These are phyloP conservation scores for Teleopsis dalmanni DNA, from an alignment of 1,140 invertebrate genomes.

Conservation along the genomic window DNA sequence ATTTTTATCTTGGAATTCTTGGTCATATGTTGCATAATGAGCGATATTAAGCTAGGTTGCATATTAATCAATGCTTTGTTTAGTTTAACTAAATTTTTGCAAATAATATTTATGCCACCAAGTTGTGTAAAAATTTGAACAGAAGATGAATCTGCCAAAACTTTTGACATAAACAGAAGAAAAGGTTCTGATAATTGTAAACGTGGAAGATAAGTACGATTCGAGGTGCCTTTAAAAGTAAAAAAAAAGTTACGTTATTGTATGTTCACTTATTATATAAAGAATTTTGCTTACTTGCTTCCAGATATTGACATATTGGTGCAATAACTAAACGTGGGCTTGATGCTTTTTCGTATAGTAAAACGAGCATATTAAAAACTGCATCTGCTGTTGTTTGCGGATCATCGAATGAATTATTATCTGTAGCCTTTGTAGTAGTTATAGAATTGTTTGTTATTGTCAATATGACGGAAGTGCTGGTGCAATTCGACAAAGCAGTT, in stretches of 20 bases:
- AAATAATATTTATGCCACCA: conserved; percentile 54
- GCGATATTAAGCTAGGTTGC: conserved; percentile 45
- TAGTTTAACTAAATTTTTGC: conserved; percentile 53
- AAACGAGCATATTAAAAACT: conserved; percentile 71
- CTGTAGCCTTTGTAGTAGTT: conserved; percentile 49
- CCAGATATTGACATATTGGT: conserved; percentile 67
- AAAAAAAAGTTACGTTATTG: neutral
- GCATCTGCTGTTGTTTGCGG: conserved; percentile 67
- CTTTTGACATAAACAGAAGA: conserved; percentile 64
- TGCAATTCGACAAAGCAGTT: conserved; percentile 62
- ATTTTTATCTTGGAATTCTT: conserved; percentile 41
- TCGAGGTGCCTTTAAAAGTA: conserved; percentile 38
- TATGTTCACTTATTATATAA: neutral
- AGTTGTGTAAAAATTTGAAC: conserved; percentile 58
- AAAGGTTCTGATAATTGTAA: conserved; percentile 66
- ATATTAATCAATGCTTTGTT: conserved; percentile 48
- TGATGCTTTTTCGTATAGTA: conserved; percentile 62
- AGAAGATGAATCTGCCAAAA: conserved; percentile 60
- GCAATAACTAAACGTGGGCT: conserved; percentile 64
- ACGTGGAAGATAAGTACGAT: conserved; percentile 36
- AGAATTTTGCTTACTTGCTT: conserved; percentile 50
- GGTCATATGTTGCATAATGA: conserved; percentile 61
- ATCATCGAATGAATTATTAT: conserved; percentile 43
- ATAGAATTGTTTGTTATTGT: no score
- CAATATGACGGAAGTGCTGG: conserved; percentile 58